phyloP scores from a whole-genome alignment of 2,797 vertebrate genomes.

The Sylvilagus floridanus region DNA sequence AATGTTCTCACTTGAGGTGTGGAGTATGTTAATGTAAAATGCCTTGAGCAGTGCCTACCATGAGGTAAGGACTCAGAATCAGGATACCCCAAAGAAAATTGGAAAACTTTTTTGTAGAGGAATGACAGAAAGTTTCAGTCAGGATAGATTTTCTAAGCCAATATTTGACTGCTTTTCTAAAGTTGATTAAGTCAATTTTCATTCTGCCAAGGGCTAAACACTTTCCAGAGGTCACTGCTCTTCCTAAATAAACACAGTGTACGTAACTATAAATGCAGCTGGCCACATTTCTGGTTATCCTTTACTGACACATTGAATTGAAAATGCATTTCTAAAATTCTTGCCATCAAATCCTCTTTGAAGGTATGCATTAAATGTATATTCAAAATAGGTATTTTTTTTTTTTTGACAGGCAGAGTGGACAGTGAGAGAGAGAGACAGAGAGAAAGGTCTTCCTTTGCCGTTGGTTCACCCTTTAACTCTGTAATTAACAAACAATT shows the following conservation, averaged over 20 bases:
- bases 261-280: neutral
- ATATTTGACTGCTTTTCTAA: neutral
- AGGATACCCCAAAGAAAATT: neutral
- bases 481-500: too few relatives aligned
- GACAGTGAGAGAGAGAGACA: too few relatives aligned
- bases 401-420: too few relatives aligned
- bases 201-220: neutral
- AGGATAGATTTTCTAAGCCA: slow-evolving; percentile 1
- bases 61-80: neutral
- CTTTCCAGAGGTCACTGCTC: neutral
- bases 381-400: too few relatives aligned
- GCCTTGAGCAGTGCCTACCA: neutral
- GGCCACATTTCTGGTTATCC: slow-evolving; percentile 4
- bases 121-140: neutral
- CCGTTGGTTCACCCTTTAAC: too few relatives aligned
- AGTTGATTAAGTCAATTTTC: neutral
- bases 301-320: slow-evolving; percentile 2
- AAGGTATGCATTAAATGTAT: neutral
- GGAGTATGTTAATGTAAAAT: neutral
- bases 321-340: neutral
- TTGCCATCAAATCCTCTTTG: neutral
- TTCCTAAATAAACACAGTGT: neutral
- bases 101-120: neutral
- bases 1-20: slow-evolving; percentile 2
- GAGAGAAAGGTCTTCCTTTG: too few relatives aligned